Percentiles rank a stretch among this genome's conserved stretches.
Evolutionary conservation across 2,888 invertebrate genomes (phyloP).

Genomic region (Cosmia pyralina): DNA sequence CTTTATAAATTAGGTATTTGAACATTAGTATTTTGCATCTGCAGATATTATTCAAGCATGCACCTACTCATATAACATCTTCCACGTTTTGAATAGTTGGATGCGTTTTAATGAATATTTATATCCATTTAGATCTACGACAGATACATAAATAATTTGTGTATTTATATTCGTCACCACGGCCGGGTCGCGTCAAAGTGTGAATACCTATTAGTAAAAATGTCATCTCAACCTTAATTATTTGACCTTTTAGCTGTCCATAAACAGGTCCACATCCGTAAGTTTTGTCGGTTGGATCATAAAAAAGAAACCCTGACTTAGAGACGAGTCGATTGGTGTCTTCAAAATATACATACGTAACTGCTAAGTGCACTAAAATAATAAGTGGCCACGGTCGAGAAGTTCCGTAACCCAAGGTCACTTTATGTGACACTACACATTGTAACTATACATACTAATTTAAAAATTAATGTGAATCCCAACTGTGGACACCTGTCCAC

Average conservation of each 20-base stretch:
- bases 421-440: conserved; percentile 15
- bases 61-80: conserved; percentile 5
- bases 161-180: conserved; percentile 24
- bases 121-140: conserved; percentile 42
- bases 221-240: conserved; percentile 49
- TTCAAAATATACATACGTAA: conserved; percentile 29
- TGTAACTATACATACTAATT: not conserved
- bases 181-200: conserved; percentile 19
- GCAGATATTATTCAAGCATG: conserved; percentile 19
- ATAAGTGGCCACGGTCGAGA: conserved; percentile 37
- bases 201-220: conserved; percentile 53
- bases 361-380: conserved; percentile 67
- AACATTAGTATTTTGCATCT: conserved; percentile 8
- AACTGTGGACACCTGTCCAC: not conserved
- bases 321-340: conserved; percentile 51
- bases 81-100: conserved; percentile 5
- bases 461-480: conserved; percentile 1
- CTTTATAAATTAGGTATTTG: conserved; percentile 31
- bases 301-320: conserved; percentile 62
- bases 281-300: conserved; percentile 40
- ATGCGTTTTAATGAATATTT: conserved; percentile 46
- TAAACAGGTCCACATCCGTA: conserved; percentile 63
- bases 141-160: conserved; percentile 43
- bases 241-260: conserved; percentile 61
- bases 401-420: conserved; percentile 54